Evolutionary conservation across 2,888 invertebrate genomes (phyloP).

Genomic region (Clistopyga incitator): DNA sequence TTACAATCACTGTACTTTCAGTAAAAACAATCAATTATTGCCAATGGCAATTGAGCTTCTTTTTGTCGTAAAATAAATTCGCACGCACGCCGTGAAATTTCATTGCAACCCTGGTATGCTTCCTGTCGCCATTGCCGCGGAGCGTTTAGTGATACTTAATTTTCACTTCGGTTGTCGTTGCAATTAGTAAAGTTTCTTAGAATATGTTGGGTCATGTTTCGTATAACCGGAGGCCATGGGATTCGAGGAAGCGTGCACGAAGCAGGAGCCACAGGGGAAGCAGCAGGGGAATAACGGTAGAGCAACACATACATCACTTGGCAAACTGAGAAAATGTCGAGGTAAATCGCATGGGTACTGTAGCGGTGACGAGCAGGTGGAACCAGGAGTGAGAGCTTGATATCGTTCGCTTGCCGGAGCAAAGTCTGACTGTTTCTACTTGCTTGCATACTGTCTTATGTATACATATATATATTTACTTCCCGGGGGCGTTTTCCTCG

Average conservation of each 20-base stretch:
- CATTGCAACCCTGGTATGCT: not conserved
- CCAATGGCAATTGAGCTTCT: not conserved
- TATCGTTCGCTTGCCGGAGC: slow-evolving; percentile 25
- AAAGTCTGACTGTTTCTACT: slow-evolving; percentile 39
- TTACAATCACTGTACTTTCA: too few relatives aligned
- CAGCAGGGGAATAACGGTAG: not conserved
- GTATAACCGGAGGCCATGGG: slow-evolving; percentile 11
- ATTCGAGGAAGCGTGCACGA: slow-evolving; percentile 1
- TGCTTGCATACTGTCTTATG: not conserved
- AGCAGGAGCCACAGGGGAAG: not conserved
- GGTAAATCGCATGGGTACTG: slow-evolving; percentile 16
- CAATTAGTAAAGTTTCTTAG: slow-evolving; percentile 51
- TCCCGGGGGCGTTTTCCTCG: slow-evolving; percentile 17
- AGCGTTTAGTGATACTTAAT: slow-evolving; percentile 17
- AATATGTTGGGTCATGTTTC: slow-evolving; percentile 18
- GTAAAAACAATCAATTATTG: not conserved
- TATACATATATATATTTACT: not conserved
- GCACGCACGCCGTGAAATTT: not conserved
- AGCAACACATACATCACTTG: not conserved
- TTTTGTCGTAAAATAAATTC: not conserved
- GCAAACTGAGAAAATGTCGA: slow-evolving; percentile 28
- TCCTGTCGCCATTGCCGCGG: not conserved
- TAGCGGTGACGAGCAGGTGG: slow-evolving; percentile 18
- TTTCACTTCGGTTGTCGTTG: slow-evolving; percentile 35
- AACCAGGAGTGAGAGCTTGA: slow-evolving; percentile 6